Evolutionary conservation across 2,797 vertebrate species (phyloP).

Genomic region (Aeoliscus strigatus): DNA sequence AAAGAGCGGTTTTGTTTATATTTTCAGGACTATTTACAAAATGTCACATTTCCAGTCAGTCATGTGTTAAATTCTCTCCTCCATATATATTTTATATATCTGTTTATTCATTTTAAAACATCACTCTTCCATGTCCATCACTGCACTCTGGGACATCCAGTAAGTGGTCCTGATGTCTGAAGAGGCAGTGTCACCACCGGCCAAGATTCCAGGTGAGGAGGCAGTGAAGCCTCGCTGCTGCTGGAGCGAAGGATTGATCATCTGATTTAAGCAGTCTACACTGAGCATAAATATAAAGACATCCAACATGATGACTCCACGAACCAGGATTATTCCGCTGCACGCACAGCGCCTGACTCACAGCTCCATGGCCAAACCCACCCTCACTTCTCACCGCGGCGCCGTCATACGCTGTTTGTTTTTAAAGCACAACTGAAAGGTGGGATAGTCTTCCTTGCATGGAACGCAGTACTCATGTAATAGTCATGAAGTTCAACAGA

Average conservation of each 20-base stretch:
- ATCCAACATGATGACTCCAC: conserved; percentile 54
- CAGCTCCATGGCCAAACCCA: conserved; percentile 25
- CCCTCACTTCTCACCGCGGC: conserved; percentile 17
- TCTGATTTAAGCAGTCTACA: conserved; percentile 49
- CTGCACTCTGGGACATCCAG: conserved; percentile 14
- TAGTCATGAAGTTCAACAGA: conserved; percentile 3
- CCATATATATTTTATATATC: no score
- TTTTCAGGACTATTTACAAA: no score
- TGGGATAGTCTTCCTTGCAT: background rate
- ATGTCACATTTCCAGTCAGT: no score
- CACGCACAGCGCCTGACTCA: conserved; percentile 53
- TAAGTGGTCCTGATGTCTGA: conserved; percentile 33
- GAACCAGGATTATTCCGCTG: conserved; percentile 49
- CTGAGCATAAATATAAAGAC: conserved; percentile 52
- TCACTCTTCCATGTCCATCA: conserved; percentile 3
- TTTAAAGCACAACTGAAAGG: conserved; percentile 16
- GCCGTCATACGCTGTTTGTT: background rate
- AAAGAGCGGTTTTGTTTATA: no score
- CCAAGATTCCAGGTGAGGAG: conserved; percentile 40
- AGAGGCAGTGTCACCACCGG: conserved; percentile 43
- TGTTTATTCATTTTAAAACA: no score
- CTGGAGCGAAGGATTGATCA: conserved; percentile 46
- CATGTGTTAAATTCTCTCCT: no score
- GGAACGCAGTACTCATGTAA: conserved; percentile 7
- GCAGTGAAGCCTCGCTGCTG: conserved; percentile 47